Evolutionary conservation across 2,797 vertebrate species (phyloP).

Genomic region (Mormyrops attenuatus): DNA sequence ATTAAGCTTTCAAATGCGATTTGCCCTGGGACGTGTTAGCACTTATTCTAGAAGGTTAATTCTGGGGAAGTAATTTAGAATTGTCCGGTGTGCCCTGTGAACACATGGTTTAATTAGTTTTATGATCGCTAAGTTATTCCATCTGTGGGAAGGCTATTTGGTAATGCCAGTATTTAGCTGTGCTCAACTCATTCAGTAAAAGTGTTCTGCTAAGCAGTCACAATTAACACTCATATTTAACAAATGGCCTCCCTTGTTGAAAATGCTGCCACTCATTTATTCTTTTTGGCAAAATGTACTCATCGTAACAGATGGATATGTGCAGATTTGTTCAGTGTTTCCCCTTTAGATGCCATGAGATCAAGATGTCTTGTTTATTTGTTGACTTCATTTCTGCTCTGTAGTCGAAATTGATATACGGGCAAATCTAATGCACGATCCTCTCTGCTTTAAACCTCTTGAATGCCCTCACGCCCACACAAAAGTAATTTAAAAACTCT

Average conservation of each 20-base stretch:
- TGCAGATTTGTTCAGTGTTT: background rate
- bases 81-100: slow-evolving; percentile 5
- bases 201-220: background rate
- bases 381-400: background rate
- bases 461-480: background rate
- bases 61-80: background rate
- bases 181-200: background rate
- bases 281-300: background rate
- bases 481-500: background rate
- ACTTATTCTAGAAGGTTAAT: slow-evolving; percentile 8
- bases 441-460: background rate
- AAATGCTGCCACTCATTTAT: slow-evolving; percentile 5
- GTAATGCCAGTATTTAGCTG: background rate
- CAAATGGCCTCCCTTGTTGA: background rate
- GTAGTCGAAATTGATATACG: background rate
- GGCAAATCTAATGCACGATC: background rate
- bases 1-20: slow-evolving; percentile 9
- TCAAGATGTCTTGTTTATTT: slow-evolving; percentile 5
- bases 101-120: slow-evolving; percentile 9
- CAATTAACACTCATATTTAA: background rate
- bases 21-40: background rate
- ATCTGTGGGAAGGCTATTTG: background rate
- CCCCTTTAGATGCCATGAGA: background rate
- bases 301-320: background rate
- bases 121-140: slow-evolving; percentile 2